These are phyloP conservation scores for Diglossa brunneiventris DNA, from an alignment of 2,113 vertebrate species.

Conservation along the genomic window DNA sequence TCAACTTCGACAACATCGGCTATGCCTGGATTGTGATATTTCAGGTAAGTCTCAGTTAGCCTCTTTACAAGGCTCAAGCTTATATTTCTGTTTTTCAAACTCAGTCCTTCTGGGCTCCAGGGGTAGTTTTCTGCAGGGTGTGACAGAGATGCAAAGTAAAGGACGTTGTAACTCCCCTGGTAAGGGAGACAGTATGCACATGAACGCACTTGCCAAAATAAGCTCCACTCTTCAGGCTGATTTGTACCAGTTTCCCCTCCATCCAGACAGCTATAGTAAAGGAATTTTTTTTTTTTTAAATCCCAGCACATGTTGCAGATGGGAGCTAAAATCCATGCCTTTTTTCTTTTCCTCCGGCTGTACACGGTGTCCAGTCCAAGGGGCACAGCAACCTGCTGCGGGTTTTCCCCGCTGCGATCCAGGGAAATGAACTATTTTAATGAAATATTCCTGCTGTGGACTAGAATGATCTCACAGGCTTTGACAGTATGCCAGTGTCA, in stretches of 20 bases:
- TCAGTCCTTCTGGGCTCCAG: neutral
- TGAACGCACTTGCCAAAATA: neutral
- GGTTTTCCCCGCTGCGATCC: neutral
- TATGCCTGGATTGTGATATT: slow-evolving; percentile 99
- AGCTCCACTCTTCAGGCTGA: neutral
- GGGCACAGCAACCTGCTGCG: neutral
- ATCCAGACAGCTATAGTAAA: neutral
- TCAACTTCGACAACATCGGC: slow-evolving; percentile 98
- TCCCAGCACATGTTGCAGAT: neutral
- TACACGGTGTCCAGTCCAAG: neutral
- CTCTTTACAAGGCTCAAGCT: neutral
- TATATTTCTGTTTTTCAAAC: neutral
- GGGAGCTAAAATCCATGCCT: neutral
- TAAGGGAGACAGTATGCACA: neutral
- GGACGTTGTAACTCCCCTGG: neutral
- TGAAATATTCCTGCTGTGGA: slow-evolving; percentile 45
- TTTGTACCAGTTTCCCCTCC: neutral
- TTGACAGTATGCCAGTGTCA: slow-evolving; percentile 27
- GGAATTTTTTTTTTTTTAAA: neutral
- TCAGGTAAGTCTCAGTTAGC: slow-evolving; percentile 77
- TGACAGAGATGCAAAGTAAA: neutral
- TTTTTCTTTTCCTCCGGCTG: neutral
- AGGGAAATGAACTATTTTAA: slow-evolving; percentile 65
- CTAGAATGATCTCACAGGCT: slow-evolving; percentile 53
- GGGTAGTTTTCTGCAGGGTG: neutral